A percentile compares a stretch with the other conserved stretches of the same genome.
phyloP scores from a whole-genome alignment of 2,888 invertebrate genomes.

The Lysandra bellargus region DNA sequence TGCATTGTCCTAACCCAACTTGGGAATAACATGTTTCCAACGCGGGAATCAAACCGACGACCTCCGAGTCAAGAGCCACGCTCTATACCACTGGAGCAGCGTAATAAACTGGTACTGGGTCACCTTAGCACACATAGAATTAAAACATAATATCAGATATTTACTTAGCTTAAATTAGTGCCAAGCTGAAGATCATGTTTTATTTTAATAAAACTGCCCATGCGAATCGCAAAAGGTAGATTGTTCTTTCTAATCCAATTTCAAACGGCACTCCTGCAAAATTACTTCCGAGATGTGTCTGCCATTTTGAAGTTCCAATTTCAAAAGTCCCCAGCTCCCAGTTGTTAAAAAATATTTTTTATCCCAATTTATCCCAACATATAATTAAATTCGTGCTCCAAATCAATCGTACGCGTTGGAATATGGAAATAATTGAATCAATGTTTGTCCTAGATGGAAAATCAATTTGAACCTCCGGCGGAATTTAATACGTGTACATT shows the following conservation, averaged over 20 bases:
- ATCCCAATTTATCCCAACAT: not conserved
- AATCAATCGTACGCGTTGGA: constrained; percentile 21
- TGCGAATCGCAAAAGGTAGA: not conserved
- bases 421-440: constrained; percentile 28
- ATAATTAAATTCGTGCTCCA: constrained; percentile 26
- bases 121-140: no score
- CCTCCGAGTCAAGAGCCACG: no score
- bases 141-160: no score
- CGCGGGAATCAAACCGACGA: no score
- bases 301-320: constrained; percentile 9
- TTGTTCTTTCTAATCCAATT: constrained; percentile 20
- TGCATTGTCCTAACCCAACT: no score
- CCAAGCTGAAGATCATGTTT: not conserved
- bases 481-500: not conserved
- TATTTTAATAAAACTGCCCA: not conserved
- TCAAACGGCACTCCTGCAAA: not conserved
- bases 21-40: no score
- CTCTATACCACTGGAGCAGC: no score
- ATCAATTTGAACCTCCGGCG: constrained; percentile 12
- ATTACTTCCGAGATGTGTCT: not conserved
- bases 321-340: not conserved
- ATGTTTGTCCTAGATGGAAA: constrained; percentile 27
- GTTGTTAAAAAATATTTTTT: constrained; percentile 6
- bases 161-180: not conserved
- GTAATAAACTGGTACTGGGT: no score